Conservation (phyloP, 2,113 vertebrate genomes). For the Albula glossodonta region DNA sequence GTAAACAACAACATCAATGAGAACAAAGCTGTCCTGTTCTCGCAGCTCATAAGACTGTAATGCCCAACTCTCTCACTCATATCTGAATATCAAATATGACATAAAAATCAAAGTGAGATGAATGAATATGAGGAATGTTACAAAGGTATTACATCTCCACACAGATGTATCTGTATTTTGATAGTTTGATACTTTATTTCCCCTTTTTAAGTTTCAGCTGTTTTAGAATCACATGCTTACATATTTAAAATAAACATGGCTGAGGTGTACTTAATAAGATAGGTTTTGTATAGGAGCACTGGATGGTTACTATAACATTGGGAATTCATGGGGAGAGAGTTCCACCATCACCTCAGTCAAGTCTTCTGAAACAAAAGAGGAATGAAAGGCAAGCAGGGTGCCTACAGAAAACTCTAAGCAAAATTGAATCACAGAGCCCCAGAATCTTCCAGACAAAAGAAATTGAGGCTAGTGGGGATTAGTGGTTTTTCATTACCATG, state of each 20-base stretch:
- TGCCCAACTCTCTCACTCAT: no score
- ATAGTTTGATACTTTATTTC: no score
- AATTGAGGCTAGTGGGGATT: not conserved
- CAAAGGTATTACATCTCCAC: no score
- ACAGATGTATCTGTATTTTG: no score
- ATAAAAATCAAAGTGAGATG: no score
- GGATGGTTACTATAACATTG: not conserved
- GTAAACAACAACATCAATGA: not conserved
- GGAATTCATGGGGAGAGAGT: not conserved
- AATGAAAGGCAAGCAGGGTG: not conserved
- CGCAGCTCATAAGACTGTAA: not conserved
- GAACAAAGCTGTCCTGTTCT: not conserved
- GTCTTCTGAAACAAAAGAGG: not conserved
- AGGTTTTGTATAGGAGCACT: not conserved
- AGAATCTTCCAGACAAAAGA: not conserved
- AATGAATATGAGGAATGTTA: no score
- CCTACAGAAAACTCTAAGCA: not conserved
- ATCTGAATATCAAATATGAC: no score
- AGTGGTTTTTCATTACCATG: not conserved
- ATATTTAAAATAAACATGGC: not conserved
- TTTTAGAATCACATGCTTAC: no score
- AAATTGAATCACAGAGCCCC: not conserved
- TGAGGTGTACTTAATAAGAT: not conserved
- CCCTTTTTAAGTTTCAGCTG: no score
- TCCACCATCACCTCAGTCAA: not conserved